phyloP scores from a whole-genome alignment of 2,113 vertebrate species.

The Podiceps cristatus region DNA sequence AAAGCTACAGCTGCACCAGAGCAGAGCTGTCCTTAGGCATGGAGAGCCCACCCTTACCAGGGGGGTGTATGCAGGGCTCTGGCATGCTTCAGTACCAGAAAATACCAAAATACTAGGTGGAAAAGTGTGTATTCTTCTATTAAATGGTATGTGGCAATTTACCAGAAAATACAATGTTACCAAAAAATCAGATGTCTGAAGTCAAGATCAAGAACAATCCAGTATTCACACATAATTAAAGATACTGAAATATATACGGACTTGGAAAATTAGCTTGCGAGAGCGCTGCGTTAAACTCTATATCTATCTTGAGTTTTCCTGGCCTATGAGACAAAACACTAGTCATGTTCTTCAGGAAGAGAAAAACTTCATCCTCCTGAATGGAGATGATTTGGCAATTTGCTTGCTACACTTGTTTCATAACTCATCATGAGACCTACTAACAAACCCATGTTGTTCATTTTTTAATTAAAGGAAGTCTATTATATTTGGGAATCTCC shows the following conservation, averaged over 20 bases:
- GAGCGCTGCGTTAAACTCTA: neutral
- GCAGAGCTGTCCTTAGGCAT: neutral
- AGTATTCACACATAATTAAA: neutral
- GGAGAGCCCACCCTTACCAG: neutral
- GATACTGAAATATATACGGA: neutral
- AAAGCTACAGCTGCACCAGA: neutral
- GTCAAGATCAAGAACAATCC: neutral
- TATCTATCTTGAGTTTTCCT: neutral
- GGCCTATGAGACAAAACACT: neutral
- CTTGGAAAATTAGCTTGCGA: neutral
- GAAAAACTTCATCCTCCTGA: neutral
- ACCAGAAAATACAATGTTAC: neutral
- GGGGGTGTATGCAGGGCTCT: neutral
- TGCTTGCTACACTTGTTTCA: neutral
- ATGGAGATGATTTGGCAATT: neutral
- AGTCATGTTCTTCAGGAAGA: neutral
- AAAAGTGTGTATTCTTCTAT: neutral
- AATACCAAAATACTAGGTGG: accelerated
- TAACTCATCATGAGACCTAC: neutral
- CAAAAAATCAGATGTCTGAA: neutral
- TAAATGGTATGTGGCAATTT: neutral
- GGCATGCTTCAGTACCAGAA: neutral
- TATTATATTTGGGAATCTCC: conserved; percentile 15
- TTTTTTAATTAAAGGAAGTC: conserved; percentile 27
- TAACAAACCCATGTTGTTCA: neutral